phyloP scores from a whole-genome alignment of 2,888 invertebrate species.

The Drosophila pseudotalamancana region DNA sequence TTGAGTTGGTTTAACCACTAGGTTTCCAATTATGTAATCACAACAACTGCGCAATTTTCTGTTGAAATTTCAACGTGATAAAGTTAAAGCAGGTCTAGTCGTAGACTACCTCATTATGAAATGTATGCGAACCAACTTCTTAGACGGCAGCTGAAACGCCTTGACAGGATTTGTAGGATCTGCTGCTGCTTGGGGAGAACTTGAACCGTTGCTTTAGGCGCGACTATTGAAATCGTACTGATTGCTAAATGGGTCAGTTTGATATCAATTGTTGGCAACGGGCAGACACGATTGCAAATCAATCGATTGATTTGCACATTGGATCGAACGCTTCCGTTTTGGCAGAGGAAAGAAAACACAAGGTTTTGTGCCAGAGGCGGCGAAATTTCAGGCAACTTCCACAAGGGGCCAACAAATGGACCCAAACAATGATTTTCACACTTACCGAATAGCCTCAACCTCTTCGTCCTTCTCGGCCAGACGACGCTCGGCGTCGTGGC shows the following conservation, averaged over 20 bases:
- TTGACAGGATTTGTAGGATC: slow-evolving; percentile 39
- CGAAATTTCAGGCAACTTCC: slow-evolving; percentile 52
- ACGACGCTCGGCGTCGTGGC: slow-evolving; percentile 98
- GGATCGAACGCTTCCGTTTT: slow-evolving; percentile 57
- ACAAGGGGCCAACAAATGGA: slow-evolving; percentile 9
- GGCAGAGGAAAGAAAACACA: slow-evolving; percentile 57
- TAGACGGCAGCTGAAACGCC: slow-evolving; percentile 9
- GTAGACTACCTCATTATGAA: slow-evolving; percentile 1
- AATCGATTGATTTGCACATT: slow-evolving; percentile 64
- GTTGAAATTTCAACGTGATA: slow-evolving; percentile 18
- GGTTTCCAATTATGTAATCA: slow-evolving; percentile 58
- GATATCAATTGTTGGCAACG: slow-evolving; percentile 64
- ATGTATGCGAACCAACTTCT: slow-evolving; percentile 50
- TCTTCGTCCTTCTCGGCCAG: slow-evolving; percentile 99
- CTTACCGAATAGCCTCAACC: slow-evolving; percentile 98
- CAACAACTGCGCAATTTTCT: slow-evolving; percentile 70
- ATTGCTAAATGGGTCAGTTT: slow-evolving; percentile 78
- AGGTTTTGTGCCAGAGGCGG: slow-evolving; percentile 48
- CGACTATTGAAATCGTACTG: slow-evolving; percentile 81
- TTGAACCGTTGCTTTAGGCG: slow-evolving; percentile 65
- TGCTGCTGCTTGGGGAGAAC: slow-evolving; percentile 39
- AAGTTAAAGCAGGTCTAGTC: background rate
- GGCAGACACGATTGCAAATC: slow-evolving; percentile 45
- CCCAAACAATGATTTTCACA: slow-evolving; percentile 18
- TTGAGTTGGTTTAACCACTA: background rate